A percentile compares a stretch with the other conserved stretches of the same genome.
Evolutionary conservation across 2,113 vertebrate genomes (phyloP).

Genomic region (Otus sunia): DNA sequence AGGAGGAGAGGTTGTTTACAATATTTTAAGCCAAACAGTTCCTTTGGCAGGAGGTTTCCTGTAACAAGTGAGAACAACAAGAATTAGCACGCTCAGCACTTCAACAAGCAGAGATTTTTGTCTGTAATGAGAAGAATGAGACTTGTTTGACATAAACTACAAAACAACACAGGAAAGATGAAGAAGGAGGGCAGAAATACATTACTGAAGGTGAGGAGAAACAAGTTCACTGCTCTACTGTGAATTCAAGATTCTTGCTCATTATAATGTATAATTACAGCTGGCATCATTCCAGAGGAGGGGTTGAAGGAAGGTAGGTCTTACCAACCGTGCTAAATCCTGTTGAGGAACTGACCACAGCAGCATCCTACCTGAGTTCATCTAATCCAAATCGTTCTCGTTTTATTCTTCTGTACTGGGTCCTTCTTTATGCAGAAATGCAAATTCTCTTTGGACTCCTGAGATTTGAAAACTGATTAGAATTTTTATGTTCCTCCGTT

Average conservation of each 20-base stretch:
- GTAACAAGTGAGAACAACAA: conserved; percentile 38
- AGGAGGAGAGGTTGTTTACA: conserved; percentile 36
- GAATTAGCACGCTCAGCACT: conserved; percentile 32
- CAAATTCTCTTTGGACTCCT: conserved; percentile 10
- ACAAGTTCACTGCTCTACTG: conserved; percentile 9
- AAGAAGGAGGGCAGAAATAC: conserved; percentile 43
- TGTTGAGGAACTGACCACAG: neutral
- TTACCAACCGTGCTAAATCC: neutral
- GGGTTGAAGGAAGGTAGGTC: neutral
- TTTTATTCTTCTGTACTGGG: neutral
- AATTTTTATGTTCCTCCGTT: conserved; percentile 7
- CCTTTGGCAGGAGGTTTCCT: conserved; percentile 43
- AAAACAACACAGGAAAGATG: conserved; percentile 11
- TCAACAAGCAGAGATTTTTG: conserved; percentile 21
- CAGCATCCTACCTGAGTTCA: neutral
- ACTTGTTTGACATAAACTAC: conserved; percentile 37
- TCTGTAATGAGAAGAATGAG: conserved; percentile 56
- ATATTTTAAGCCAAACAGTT: conserved; percentile 28
- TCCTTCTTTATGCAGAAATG: conserved; percentile 45
- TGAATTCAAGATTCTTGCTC: conserved; percentile 23
- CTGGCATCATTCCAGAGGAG: conserved; percentile 24
- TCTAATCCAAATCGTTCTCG: neutral
- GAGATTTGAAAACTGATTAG: conserved; percentile 28
- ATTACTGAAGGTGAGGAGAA: conserved; percentile 39
- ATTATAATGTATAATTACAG: conserved; percentile 32